These are phyloP conservation scores for Ataeniobius toweri DNA, from an alignment of 2,797 vertebrate genomes.

Conservation along the genomic window DNA sequence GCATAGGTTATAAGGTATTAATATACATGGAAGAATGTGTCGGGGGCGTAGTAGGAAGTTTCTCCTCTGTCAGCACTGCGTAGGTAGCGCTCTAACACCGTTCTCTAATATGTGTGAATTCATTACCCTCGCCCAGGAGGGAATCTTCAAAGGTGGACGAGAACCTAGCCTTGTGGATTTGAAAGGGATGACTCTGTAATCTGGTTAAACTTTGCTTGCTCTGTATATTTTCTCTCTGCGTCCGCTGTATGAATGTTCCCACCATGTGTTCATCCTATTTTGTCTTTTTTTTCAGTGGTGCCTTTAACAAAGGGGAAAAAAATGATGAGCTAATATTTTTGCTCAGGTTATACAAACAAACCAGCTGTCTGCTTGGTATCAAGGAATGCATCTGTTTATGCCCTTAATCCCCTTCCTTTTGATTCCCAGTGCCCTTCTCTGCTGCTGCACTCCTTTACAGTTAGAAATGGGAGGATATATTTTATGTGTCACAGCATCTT, in stretches of 20 bases:
- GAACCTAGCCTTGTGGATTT: constrained; percentile 73
- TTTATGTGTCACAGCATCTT: constrained; percentile 45
- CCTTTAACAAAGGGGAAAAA: constrained; percentile 40
- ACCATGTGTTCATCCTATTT: constrained; percentile 11
- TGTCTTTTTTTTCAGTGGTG: background rate
- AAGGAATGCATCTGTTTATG: constrained; percentile 48
- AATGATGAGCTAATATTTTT: constrained; percentile 53
- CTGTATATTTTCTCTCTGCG: constrained; percentile 67
- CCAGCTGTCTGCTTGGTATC: constrained; percentile 51
- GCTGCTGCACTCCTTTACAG: background rate
- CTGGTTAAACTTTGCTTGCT: constrained; percentile 80
- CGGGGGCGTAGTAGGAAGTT: constrained; percentile 50
- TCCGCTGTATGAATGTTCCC: constrained; percentile 38
- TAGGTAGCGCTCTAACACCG: constrained; percentile 56
- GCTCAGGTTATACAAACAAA: constrained; percentile 30
- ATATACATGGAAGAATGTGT: constrained; percentile 44
- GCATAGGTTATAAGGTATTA: constrained; percentile 68
- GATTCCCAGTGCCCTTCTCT: background rate
- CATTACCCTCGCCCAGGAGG: constrained; percentile 58
- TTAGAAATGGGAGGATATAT: constrained; percentile 28
- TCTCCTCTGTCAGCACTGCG: constrained; percentile 74
- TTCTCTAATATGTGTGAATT: constrained; percentile 65
- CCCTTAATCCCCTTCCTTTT: constrained; percentile 22
- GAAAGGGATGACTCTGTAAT: constrained; percentile 81
- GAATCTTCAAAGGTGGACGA: constrained; percentile 73